These are phyloP conservation scores for Corythornis leucogaster DNA, from an alignment of 2,797 vertebrate genomes.

Conservation along the genomic window DNA sequence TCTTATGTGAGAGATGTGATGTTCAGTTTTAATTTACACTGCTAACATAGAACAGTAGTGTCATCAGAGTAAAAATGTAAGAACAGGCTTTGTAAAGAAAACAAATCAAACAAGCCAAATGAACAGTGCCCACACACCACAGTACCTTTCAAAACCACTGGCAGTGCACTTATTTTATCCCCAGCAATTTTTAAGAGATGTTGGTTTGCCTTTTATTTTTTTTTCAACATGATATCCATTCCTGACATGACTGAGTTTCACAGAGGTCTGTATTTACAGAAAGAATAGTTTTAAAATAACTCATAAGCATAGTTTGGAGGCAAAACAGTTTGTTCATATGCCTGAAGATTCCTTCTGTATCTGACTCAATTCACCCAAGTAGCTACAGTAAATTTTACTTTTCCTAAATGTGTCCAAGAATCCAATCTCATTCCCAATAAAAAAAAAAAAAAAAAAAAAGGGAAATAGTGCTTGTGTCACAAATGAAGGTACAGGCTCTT, in stretches of 20 bases:
- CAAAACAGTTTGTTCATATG: not conserved
- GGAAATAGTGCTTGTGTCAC: too few species aligned
- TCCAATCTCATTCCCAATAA: not conserved
- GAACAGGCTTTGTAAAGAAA: not conserved
- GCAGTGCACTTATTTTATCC: not conserved
- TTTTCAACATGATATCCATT: rapidly evolving
- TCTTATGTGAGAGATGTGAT: not conserved
- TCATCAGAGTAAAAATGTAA: not conserved
- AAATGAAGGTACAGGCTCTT: too few species aligned
- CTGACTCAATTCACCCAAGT: not conserved
- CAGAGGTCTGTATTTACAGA: not conserved
- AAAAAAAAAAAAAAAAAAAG: too few species aligned
- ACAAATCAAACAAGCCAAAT: not conserved
- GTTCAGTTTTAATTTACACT: not conserved
- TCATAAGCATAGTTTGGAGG: not conserved
- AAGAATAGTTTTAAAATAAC: not conserved
- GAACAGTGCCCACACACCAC: not conserved
- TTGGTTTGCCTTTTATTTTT: not conserved
- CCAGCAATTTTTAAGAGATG: not conserved
- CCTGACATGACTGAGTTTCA: not conserved
- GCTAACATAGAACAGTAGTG: not conserved
- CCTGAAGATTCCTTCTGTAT: not conserved
- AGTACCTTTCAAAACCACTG: not conserved
- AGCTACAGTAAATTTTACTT: not conserved
- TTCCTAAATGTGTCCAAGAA: not conserved